Percentiles rank a stretch among this genome's conserved stretches.
These are phyloP conservation scores for Dasypogon diadema DNA, from an alignment of 2,888 invertebrate species.

Conservation along the genomic window DNA sequence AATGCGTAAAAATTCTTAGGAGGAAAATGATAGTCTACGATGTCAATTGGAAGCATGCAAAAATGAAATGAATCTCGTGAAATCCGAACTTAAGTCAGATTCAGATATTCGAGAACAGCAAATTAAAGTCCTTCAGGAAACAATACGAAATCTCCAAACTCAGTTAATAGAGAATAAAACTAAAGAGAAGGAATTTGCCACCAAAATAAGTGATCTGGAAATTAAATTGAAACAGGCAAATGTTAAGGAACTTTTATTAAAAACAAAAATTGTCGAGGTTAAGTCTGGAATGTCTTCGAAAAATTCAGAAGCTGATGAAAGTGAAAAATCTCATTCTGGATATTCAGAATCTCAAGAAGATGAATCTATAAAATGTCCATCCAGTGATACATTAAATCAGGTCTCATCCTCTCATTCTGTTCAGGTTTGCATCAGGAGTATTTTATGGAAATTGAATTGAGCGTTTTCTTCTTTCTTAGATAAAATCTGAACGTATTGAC, in stretches of 20 bases:
- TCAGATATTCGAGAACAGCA: constrained; percentile 88
- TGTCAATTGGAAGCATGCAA: constrained; percentile 95
- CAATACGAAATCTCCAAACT: constrained; percentile 68
- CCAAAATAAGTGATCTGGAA: constrained; percentile 65
- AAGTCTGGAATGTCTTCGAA: constrained; percentile 58
- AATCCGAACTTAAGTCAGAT: constrained; percentile 82
- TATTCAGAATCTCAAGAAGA: constrained; percentile 38
- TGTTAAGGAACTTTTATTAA: constrained; percentile 67
- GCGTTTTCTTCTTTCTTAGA: constrained; percentile 9
- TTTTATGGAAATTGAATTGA: background rate
- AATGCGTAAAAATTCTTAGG: constrained; percentile 68
- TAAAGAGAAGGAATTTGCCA: constrained; percentile 65
- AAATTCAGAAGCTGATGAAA: constrained; percentile 61
- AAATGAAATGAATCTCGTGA: constrained; percentile 91
- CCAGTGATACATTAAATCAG: constrained; percentile 1
- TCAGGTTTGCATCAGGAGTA: background rate
- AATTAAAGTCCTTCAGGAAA: constrained; percentile 73
- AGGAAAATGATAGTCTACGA: constrained; percentile 90
- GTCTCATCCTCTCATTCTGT: constrained; percentile 28
- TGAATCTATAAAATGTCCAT: background rate
- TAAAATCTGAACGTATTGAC: constrained; percentile 56
- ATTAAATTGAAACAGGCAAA: constrained; percentile 66
- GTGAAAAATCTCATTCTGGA: constrained; percentile 46
- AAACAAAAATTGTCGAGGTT: constrained; percentile 65
- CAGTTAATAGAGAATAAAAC: constrained; percentile 67